phyloP scores from a whole-genome alignment of 2,888 invertebrate genomes.

The Lagria hirta region DNA sequence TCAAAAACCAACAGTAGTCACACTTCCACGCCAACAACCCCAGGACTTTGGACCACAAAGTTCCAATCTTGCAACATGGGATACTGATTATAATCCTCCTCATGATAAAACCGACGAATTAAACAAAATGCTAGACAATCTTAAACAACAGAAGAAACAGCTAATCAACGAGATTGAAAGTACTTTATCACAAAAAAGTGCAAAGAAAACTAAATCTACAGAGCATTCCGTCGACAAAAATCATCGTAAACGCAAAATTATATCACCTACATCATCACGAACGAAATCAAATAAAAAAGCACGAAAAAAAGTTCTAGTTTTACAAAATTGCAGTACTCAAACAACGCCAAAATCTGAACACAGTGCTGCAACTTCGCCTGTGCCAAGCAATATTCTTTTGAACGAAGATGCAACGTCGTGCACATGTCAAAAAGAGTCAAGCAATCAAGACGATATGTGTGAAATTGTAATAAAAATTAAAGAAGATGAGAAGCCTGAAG shows the following conservation, averaged over 20 bases:
- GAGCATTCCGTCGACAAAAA: no score
- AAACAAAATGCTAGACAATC: constrained; percentile 45
- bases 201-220: constrained; percentile 16
- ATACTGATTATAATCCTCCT: constrained; percentile 31
- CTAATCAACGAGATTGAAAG: constrained; percentile 48
- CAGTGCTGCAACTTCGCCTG: constrained; percentile 9
- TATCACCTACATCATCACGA: constrained; percentile 27
- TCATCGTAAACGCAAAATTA: no score
- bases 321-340: constrained; percentile 51
- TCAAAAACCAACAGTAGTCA: constrained; percentile 42
- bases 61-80: constrained; percentile 33
- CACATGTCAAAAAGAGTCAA: constrained; percentile 21
- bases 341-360: constrained; percentile 43
- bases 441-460: constrained; percentile 40
- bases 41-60: constrained; percentile 14
- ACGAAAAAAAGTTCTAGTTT: constrained; percentile 33
- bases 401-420: constrained; percentile 1
- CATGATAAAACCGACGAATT: constrained; percentile 40
- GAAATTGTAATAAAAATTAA: constrained; percentile 50
- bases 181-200: constrained; percentile 22
- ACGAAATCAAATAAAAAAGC: constrained; percentile 30
- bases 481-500: constrained; percentile 42
- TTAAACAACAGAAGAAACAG: constrained; percentile 50
- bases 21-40: constrained; percentile 41
- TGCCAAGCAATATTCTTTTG: no score